These are phyloP conservation scores for Harmothoe impar DNA, from an alignment of 2,888 invertebrate species.

Conservation along the genomic window DNA sequence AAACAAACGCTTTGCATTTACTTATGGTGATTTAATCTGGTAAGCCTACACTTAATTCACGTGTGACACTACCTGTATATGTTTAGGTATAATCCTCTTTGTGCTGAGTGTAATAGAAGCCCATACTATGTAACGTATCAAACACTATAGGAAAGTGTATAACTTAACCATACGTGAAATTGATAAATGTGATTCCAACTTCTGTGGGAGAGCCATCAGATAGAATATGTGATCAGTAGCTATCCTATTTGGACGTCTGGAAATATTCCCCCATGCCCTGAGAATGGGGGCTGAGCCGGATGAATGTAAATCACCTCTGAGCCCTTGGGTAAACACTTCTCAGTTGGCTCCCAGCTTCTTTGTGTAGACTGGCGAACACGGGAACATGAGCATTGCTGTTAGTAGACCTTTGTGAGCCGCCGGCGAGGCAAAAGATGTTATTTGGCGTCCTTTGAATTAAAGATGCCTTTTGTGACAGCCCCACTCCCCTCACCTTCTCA, in stretches of 20 bases:
- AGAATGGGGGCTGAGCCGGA: background rate
- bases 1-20: no score
- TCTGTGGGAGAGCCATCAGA: background rate
- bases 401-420: background rate
- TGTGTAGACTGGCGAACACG: background rate
- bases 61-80: no score
- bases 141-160: no score
- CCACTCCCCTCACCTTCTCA: no score
- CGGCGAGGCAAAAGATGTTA: conserved; percentile 2
- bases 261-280: background rate
- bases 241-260: conserved; percentile 1
- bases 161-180: no score
- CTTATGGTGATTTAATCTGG: no score
- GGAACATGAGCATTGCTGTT: background rate
- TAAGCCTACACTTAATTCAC: no score
- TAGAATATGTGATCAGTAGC: conserved; percentile 3
- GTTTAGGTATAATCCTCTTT: no score
- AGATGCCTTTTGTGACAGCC: conserved; percentile 6
- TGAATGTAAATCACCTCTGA: conserved; percentile 17
- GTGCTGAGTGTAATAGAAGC: no score
- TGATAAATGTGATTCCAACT: no score
- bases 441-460: background rate
- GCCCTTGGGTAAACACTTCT: background rate
- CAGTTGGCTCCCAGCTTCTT: background rate
- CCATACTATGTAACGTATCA: no score